Evolutionary conservation across 2,797 vertebrate species (phyloP).

Genomic region (Halcyon smyrnensis): DNA sequence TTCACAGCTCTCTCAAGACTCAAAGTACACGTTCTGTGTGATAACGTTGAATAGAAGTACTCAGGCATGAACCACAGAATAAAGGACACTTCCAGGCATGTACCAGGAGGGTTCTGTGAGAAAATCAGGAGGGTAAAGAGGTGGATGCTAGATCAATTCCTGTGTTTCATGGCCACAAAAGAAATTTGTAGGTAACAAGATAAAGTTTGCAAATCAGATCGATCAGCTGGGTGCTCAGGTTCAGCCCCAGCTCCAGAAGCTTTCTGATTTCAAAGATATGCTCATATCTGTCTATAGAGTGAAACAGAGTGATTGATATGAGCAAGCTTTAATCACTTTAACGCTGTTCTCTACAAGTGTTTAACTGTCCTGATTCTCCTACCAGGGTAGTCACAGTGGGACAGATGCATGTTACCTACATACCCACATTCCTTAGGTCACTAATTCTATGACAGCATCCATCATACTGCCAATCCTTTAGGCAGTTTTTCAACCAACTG

Average conservation of each 20-base stretch:
- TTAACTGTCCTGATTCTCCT: not conserved
- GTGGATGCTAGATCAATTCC: not conserved
- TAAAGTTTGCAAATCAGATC: not conserved
- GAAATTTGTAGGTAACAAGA: not conserved
- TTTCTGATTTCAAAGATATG: not conserved
- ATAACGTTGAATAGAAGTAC: not conserved
- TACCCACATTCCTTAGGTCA: not conserved
- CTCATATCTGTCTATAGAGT: not conserved
- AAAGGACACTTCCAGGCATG: not conserved
- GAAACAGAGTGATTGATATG: not conserved
- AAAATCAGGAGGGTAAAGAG: not conserved
- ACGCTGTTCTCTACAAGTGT: not conserved
- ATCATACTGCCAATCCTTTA: not conserved
- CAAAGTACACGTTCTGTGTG: not conserved
- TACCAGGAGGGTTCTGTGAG: not conserved
- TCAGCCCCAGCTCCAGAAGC: not conserved
- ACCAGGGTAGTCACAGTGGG: not conserved
- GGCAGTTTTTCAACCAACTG: not conserved
- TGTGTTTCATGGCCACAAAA: not conserved
- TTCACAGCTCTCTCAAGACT: not conserved
- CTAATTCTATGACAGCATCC: not conserved
- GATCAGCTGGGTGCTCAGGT: not conserved
- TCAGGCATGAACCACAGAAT: not conserved
- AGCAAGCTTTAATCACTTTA: not conserved
- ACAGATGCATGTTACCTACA: not conserved